phyloP scores from a whole-genome alignment of 2,888 invertebrate genomes.

The Chaetoderma sp. region DNA sequence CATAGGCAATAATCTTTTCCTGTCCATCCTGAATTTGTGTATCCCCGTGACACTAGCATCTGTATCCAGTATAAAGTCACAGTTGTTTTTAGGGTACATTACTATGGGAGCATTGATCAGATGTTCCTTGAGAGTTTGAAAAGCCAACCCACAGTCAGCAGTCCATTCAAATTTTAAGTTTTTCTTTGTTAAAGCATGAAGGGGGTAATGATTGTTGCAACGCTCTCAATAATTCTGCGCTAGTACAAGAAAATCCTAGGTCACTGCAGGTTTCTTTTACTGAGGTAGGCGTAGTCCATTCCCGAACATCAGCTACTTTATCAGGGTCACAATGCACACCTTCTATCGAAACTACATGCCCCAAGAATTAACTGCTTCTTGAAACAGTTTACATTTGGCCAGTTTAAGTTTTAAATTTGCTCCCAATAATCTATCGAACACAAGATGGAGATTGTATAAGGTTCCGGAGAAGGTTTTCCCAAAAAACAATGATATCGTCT shows the following conservation, averaged over 20 bases:
- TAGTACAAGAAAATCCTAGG: conserved; percentile 20
- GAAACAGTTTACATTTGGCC: conserved; percentile 39
- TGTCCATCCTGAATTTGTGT: conserved; percentile 35
- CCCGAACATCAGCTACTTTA: conserved; percentile 1
- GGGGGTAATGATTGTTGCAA: conserved; percentile 10
- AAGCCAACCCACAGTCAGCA: conserved; percentile 25
- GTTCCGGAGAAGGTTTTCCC: conserved; percentile 22
- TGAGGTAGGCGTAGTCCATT: conserved; percentile 5
- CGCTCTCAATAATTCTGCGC: no score
- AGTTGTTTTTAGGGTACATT: conserved; percentile 21
- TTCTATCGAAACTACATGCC: conserved; percentile 11
- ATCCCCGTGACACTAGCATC: conserved; percentile 41
- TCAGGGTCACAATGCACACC: conserved; percentile 13
- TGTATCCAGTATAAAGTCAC: conserved; percentile 36
- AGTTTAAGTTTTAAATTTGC: conserved; percentile 42
- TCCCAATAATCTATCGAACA: conserved; percentile 35
- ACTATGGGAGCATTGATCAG: conserved; percentile 31
- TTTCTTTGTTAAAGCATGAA: conserved; percentile 19
- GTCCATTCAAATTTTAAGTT: conserved; percentile 27
- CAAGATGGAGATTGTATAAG: conserved; percentile 26
- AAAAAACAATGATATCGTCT: conserved; percentile 41
- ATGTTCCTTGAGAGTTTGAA: conserved; percentile 17
- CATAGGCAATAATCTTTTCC: conserved; percentile 40
- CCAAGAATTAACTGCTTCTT: conserved; percentile 19
- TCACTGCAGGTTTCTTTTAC: conserved; percentile 10